phyloP scores from a whole-genome alignment of 2,113 vertebrate genomes.

The Phrynosoma blainvillii region DNA sequence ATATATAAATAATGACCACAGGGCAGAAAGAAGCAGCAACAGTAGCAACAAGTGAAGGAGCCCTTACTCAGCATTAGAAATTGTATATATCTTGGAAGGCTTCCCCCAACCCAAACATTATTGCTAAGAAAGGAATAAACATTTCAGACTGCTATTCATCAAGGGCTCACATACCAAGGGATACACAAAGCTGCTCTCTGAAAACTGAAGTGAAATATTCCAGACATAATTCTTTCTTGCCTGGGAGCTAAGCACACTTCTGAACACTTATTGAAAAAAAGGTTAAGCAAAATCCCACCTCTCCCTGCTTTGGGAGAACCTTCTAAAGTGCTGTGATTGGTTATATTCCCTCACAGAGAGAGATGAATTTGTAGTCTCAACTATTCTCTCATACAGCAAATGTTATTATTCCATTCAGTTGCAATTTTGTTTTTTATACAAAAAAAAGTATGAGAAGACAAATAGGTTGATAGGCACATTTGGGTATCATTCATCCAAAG shows the following conservation, averaged over 20 bases:
- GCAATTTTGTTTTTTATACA: not conserved
- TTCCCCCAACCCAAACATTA: constrained; percentile 82
- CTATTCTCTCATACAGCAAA: not conserved
- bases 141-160: constrained; percentile 72
- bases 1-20: constrained; percentile 74
- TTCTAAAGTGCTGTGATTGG: not conserved
- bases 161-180: constrained; percentile 46
- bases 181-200: constrained; percentile 66
- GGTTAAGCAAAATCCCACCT: constrained; percentile 38
- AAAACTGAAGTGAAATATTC: constrained; percentile 60
- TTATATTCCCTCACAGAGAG: not conserved
- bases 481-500: not conserved
- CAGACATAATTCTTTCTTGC: constrained; percentile 64
- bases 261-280: constrained; percentile 50
- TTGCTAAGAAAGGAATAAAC: constrained; percentile 80
- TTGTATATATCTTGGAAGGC: constrained; percentile 82
- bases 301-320: not conserved
- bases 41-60: constrained; percentile 70
- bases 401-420: constrained; percentile 25
- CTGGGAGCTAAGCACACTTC: constrained; percentile 31
- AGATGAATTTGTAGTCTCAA: constrained; percentile 7
- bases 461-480: constrained; percentile 1
- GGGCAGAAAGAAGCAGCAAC: constrained; percentile 57
- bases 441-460: not conserved
- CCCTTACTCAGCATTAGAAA: constrained; percentile 81